A percentile compares a stretch with the other conserved stretches of the same genome.
phyloP scores from a whole-genome alignment of 2,888 invertebrate species.

The Sepioteuthis lessoniana region DNA sequence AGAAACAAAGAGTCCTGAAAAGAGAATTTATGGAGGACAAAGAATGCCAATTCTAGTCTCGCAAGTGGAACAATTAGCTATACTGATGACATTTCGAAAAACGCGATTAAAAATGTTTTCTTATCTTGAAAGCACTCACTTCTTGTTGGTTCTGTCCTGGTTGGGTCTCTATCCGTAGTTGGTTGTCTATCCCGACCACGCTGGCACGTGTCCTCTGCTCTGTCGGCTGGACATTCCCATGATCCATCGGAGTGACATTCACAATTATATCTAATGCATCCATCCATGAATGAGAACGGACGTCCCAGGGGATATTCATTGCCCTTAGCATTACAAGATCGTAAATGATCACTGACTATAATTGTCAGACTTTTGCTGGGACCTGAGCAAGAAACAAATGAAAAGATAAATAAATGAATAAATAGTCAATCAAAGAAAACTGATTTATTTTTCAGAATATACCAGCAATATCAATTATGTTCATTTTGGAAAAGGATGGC shows the following conservation, averaged over 20 bases:
- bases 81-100: no score
- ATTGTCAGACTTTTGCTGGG: not conserved
- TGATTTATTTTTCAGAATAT: no score
- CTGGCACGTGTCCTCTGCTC: constrained; percentile 55
- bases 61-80: no score
- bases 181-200: not conserved
- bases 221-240: constrained; percentile 56
- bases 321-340: not conserved
- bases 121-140: not conserved
- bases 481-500: no score
- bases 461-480: no score
- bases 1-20: no score
- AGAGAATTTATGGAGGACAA: no score
- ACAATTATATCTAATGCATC: constrained; percentile 59
- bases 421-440: no score
- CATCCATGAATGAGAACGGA: constrained; percentile 53
- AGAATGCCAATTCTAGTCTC: no score
- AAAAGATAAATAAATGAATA: no score
- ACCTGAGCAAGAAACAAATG: not conserved
- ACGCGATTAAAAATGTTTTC: not conserved
- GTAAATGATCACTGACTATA: not conserved
- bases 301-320: not conserved
- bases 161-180: not conserved
- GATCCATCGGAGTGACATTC: constrained; percentile 58
- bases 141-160: not conserved